These are phyloP conservation scores for Heliconius sara DNA, from an alignment of 2,888 invertebrate species.

Conservation along the genomic window DNA sequence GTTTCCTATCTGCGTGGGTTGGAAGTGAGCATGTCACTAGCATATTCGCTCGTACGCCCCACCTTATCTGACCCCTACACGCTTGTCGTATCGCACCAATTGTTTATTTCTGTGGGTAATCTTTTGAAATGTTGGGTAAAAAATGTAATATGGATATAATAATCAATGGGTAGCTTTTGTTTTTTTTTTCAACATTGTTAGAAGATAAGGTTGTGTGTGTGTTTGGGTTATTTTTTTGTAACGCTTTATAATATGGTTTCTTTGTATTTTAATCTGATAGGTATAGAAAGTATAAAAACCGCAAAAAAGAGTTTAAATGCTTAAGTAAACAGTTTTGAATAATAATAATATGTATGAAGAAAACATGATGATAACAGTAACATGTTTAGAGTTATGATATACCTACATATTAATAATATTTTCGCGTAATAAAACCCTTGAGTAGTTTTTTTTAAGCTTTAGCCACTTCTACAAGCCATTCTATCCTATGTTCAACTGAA, in stretches of 20 bases:
- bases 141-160: constrained; percentile 42
- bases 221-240: not conserved
- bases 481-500: too few relatives aligned
- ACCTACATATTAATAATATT: too few relatives aligned
- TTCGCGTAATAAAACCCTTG: not conserved
- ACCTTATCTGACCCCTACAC: constrained; percentile 67
- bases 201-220: not conserved
- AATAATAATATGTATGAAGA: not conserved
- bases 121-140: constrained; percentile 59
- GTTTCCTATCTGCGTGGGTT: constrained; percentile 55
- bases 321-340: not conserved
- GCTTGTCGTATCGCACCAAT: constrained; percentile 56
- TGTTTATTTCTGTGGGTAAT: constrained; percentile 74
- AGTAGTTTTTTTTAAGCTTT: not conserved
- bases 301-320: not conserved
- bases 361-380: not conserved
- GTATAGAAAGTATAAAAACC: not conserved
- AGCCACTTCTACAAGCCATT: too few relatives aligned
- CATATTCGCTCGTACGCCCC: constrained; percentile 72
- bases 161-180: constrained; percentile 24
- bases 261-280: not conserved
- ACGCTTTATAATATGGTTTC: not conserved
- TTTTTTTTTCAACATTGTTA: not conserved
- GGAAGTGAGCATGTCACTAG: constrained; percentile 68
- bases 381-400: not conserved